Evolutionary conservation across 2,113 vertebrate genomes (phyloP).

Genomic region (Peromyscus californicus): DNA sequence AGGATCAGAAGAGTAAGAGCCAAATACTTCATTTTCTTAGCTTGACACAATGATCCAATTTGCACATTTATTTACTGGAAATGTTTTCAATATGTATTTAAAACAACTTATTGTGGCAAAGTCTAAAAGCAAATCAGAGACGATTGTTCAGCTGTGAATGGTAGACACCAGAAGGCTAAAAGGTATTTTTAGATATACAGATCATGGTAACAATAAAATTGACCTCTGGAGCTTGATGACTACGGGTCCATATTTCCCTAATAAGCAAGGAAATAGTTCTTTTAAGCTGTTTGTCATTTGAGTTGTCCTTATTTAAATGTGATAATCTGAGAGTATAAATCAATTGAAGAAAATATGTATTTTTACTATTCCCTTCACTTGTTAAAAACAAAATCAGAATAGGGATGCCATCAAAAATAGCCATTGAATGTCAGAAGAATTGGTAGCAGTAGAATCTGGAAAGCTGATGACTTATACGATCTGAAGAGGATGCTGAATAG

Average conservation of each 20-base stretch:
- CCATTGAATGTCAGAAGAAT: neutral
- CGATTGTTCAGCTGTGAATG: neutral
- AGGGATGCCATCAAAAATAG: neutral
- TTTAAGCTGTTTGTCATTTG: neutral
- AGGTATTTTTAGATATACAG: neutral
- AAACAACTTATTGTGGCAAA: neutral
- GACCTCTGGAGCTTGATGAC: neutral
- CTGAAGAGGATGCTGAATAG: neutral
- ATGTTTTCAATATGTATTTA: neutral
- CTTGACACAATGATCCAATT: neutral
- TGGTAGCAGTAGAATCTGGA: neutral
- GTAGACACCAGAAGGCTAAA: neutral
- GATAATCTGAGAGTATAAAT: neutral
- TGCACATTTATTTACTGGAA: neutral
- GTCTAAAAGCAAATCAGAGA: neutral
- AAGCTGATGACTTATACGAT: neutral
- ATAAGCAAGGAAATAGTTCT: neutral
- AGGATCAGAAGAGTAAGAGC: neutral
- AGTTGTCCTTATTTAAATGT: neutral
- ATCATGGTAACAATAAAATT: neutral
- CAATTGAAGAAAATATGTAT: neutral
- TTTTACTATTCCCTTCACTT: neutral
- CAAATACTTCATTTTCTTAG: neutral
- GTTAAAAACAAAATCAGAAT: constrained; percentile 1
- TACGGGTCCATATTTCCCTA: neutral